Base-by-base conservation (phyloP, 2,113 vertebrate species). In the Tauraco erythrolophus region DNA sequence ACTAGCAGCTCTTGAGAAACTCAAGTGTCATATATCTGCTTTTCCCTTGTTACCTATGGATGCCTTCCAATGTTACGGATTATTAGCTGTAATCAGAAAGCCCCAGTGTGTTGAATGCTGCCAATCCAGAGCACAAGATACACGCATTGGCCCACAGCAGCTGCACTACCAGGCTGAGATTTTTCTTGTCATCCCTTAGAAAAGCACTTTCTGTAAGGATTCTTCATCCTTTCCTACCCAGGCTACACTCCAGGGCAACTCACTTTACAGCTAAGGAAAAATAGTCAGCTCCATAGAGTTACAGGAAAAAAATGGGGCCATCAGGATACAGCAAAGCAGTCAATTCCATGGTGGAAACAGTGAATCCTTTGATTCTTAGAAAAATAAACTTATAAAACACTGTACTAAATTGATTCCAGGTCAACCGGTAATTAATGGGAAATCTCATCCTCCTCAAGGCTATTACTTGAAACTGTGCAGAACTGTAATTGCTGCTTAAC, bases 301-400 rank as follows among this genome's bases (percentile, higher is more conserved):
- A 80, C 5, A 3, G 12, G 24, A 17, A 7, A 66, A 56, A 79
- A 82, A 16, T 1, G 2, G 21, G 21, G 25, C 53, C 14, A 30
- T 33, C 5, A 39, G 27, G 16, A 78, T 4, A 35, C 11, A 75
- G 17, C 22, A 53, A 51, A 84, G 24, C 11, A 82, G n/a, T 21
- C n/a, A 41, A 3, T n/a, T 90, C 45, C 50, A n/a, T 4, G 6
- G 22, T 7, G 60, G 6, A 77, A 53, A 33, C 0, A 0, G 28
- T 4, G 5, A 84, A 30, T 31, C 11, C 16, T 53, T 66, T 33
- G 37, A 41, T 45, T 70, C 61, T 62, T 71, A 3, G 14, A 66
- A 82, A 88, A 31, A 31, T 19, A 58, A 81, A 39, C 13, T 28
- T 25, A 31, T 14, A 45, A 92, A 53, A 39, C 78, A 37, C 11